Percentiles rank a stretch among this genome's conserved stretches.
Evolutionary conservation across 2,797 vertebrate genomes (phyloP).

Genomic region (Pseudopleuronectes americanus): DNA sequence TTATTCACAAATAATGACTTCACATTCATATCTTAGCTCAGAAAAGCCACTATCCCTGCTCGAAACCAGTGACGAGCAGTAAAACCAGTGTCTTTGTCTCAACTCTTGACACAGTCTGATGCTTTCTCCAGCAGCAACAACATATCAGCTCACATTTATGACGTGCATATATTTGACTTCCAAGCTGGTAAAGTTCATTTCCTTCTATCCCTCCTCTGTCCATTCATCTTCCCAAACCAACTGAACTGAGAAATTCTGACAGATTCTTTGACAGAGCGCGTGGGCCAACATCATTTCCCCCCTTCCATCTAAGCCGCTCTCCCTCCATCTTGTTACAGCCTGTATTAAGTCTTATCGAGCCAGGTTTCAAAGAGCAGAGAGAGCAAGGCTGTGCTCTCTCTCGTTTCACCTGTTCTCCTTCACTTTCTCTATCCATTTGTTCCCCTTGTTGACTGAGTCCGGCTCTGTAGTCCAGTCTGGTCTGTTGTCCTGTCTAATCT

Average conservation of each 20-base stretch:
- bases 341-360: constrained; percentile 10
- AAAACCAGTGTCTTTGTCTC: too few relatives aligned
- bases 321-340: constrained; percentile 25
- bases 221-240: constrained; percentile 28
- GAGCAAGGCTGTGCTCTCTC: background rate
- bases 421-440: constrained; percentile 7
- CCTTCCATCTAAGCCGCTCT: background rate
- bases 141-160: too few relatives aligned
- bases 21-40: too few relatives aligned
- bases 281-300: background rate
- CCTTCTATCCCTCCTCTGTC: constrained; percentile 1
- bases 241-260: constrained; percentile 3
- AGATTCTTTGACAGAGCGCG: constrained; percentile 12
- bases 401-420: background rate
- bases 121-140: too few relatives aligned
- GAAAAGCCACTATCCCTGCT: too few relatives aligned
- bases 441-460: constrained; percentile 17
- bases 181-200: too few relatives aligned
- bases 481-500: constrained; percentile 80
- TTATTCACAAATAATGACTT: too few relatives aligned
- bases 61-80: too few relatives aligned
- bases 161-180: too few relatives aligned
- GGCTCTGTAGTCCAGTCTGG: constrained; percentile 47
- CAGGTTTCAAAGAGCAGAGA: constrained; percentile 11
- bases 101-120: too few relatives aligned